phyloP scores from a whole-genome alignment of 2,888 invertebrate species.

The Eilema caniola region DNA sequence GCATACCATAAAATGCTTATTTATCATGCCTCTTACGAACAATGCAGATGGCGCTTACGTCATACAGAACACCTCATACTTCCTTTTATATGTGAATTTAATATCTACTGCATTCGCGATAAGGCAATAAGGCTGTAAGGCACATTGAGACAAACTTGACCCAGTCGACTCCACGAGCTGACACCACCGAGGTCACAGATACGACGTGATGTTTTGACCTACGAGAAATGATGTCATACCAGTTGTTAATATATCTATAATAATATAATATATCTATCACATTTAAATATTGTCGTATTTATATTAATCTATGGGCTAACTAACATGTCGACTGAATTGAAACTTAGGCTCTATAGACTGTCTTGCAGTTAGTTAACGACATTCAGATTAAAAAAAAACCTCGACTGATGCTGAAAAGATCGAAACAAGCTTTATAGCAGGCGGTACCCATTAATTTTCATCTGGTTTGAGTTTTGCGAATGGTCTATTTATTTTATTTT shows the following conservation, averaged over 20 bases:
- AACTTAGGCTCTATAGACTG: no score
- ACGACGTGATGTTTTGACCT: slow-evolving; percentile 14
- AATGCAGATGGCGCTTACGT: background rate
- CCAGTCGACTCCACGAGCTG: slow-evolving; percentile 28
- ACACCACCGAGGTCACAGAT: slow-evolving; percentile 20
- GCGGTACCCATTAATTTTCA: no score
- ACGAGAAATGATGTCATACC: slow-evolving; percentile 19
- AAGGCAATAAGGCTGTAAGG: slow-evolving; percentile 30
- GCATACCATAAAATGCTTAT: background rate
- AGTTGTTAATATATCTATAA: slow-evolving; percentile 6
- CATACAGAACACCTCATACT: background rate
- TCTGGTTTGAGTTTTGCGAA: no score
- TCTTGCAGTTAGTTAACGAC: no score
- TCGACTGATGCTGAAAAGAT: no score
- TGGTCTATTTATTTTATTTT: no score
- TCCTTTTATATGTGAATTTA: slow-evolving; percentile 9
- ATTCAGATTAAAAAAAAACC: no score
- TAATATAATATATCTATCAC: background rate
- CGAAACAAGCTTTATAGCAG: no score
- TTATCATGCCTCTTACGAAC: background rate
- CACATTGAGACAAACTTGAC: slow-evolving; percentile 42
- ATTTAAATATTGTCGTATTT: background rate
- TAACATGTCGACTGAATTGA: background rate
- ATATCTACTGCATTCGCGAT: slow-evolving; percentile 23
- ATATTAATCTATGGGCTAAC: background rate